A percentile compares a stretch with the other conserved stretches of the same genome.
Evolutionary conservation across 37 sponge, comb jelly and placozoan genomes (phyloP).

Genomic region (Hormiphora californensis): DNA sequence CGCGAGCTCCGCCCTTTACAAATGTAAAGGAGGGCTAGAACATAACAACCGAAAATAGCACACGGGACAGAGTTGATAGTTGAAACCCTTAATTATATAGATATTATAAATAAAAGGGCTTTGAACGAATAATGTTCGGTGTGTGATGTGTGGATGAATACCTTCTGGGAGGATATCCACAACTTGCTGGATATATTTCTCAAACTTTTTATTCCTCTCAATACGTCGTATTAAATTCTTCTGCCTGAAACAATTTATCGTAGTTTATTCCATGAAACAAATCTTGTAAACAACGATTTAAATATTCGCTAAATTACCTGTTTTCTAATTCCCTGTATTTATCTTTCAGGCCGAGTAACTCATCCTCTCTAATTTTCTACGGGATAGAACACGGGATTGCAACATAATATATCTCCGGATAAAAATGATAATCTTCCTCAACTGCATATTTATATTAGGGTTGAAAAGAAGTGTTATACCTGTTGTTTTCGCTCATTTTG

Average conservation of each 20-base stretch:
- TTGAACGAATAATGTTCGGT: too few relatives aligned
- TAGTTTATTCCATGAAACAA: neutral
- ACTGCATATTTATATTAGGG: neutral
- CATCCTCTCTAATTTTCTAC: conserved; percentile 14
- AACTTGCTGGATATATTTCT: conserved; percentile 36
- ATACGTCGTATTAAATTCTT: neutral
- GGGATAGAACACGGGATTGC: neutral
- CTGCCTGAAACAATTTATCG: neutral
- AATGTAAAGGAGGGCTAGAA: too few relatives aligned
- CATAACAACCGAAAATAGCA: too few relatives aligned
- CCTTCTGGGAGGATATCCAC: conserved; percentile 52
- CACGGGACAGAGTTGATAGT: too few relatives aligned
- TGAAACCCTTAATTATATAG: too few relatives aligned
- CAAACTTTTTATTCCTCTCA: conserved; percentile 30
- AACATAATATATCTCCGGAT: neutral
- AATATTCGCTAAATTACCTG: too few relatives aligned
- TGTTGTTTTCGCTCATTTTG: conserved; percentile 44
- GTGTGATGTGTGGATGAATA: too few relatives aligned
- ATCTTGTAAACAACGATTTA: too few relatives aligned
- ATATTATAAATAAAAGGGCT: too few relatives aligned
- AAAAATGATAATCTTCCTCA: neutral
- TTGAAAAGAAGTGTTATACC: neutral
- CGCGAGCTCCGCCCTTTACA: too few relatives aligned
- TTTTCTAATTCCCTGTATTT: conserved; percentile 22
- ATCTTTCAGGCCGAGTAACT: neutral